A percentile compares a stretch with the other conserved stretches of the same genome.
These are phyloP conservation scores for Mormyrus hasselquistii DNA, from an alignment of 2,797 vertebrate species.

Conservation along the genomic window DNA sequence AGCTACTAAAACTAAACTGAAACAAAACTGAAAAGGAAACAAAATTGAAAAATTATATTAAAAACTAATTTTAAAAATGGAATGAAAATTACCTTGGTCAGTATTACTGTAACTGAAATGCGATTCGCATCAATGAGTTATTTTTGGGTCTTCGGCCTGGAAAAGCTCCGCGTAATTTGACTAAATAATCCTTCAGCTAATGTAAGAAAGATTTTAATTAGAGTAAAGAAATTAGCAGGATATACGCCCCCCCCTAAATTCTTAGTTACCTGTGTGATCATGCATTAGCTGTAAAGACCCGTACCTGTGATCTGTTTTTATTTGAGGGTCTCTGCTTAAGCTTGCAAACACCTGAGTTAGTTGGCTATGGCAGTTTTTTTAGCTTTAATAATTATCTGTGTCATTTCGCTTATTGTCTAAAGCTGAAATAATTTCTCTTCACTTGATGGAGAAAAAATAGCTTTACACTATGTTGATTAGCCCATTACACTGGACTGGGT, in stretches of 20 bases:
- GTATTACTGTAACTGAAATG: not conserved
- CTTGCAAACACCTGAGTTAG: not conserved
- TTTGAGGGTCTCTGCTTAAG: not conserved
- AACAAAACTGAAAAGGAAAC: not conserved
- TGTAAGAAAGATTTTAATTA: not conserved
- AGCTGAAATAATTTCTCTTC: not conserved
- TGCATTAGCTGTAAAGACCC: not conserved
- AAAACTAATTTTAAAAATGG: not conserved
- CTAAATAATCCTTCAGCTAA: not conserved
- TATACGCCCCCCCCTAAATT: not conserved
- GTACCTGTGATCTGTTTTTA: not conserved
- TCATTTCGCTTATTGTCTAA: not conserved
- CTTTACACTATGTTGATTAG: not conserved
- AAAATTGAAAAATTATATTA: not conserved
- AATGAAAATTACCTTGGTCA: not conserved
- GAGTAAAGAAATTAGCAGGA: not conserved
- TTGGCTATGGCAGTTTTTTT: not conserved
- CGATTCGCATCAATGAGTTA: not conserved
- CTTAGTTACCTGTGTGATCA: not conserved
- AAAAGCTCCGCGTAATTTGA: not conserved
- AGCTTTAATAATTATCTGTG: not conserved
- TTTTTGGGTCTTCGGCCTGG: not conserved
- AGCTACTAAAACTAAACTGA: not conserved
- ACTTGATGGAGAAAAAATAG: not conserved
- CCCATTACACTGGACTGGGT: not conserved